phyloP scores from a whole-genome alignment of 2,888 invertebrate species.

The Alitta virens region DNA sequence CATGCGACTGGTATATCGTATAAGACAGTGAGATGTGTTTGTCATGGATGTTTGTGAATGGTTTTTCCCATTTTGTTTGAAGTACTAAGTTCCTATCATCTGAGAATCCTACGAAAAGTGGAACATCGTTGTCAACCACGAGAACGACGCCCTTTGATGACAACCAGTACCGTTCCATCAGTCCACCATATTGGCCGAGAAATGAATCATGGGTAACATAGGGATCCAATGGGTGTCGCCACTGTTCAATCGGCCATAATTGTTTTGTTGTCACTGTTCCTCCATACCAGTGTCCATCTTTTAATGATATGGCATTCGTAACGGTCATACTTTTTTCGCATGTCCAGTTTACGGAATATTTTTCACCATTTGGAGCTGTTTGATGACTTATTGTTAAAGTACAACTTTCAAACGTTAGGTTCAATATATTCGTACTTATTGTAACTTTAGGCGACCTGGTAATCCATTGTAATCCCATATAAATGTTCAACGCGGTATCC shows the following conservation, averaged over 20 bases:
- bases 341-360: too few relatives aligned
- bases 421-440: too few relatives aligned
- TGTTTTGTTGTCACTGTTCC: too few relatives aligned
- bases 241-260: slow-evolving; percentile 73
- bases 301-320: too few relatives aligned
- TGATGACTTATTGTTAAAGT: too few relatives aligned
- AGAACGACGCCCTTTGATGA: slow-evolving; percentile 71
- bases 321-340: too few relatives aligned
- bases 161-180: slow-evolving; percentile 62
- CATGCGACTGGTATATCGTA: background rate
- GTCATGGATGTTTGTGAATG: background rate
- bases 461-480: too few relatives aligned
- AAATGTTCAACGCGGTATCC: too few relatives aligned
- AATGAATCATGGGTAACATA: slow-evolving; percentile 39
- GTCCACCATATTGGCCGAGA: slow-evolving; percentile 45
- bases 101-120: slow-evolving; percentile 76
- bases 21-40: background rate
- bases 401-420: too few relatives aligned
- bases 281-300: too few relatives aligned
- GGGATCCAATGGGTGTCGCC: slow-evolving; percentile 37
- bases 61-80: background rate
- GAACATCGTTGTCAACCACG: slow-evolving; percentile 65
- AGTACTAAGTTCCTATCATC: slow-evolving; percentile 57
- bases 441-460: too few relatives aligned
- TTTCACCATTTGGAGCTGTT: too few relatives aligned